Base-by-base conservation (phyloP, 2,888 invertebrate genomes). In the Euplexia lucipara region DNA sequence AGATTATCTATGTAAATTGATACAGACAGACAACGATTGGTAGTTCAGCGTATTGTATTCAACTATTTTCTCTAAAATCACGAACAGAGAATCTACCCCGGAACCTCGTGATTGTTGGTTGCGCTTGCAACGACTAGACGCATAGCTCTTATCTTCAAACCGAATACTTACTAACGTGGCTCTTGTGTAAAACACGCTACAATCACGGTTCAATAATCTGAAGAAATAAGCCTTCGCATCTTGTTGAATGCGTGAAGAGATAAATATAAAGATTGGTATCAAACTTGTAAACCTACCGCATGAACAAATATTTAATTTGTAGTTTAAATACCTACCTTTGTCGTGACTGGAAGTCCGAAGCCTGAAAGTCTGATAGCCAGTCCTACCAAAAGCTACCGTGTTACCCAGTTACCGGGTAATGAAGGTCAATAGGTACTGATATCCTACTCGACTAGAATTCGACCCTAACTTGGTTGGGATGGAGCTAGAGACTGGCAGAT, bases 161-260 rank as follows among this genome's bases (percentile, higher is more conserved):
- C 3, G 26, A 56, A 54, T 35, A 12, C 22, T 26, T 41, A 7
- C 4, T 14, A 20, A 34, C 34, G 1, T 42, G 20, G 16, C 10
- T 41, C 12, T 70, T 26, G 12, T 42, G 4, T 41, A 44, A 6
- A 37, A 49, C 32, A 30, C 39, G 14, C 20, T 34, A 30, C 34
- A 63, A 72, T 16, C 32, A 70, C 42, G 42, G 9, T 26, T 12
- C 12, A 68, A 42, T 35, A 42, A 58, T 44, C 26, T 70, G 14
- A 20, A 59, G 30, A 10, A 57, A 30, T 14, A 41, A 70, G 16
- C 16, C 14, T 42, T n/a, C 26, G 22, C 26, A 26, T 26, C 7
- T 45, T n/a, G 9, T 22, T 37, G 20, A 35, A 64, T 44, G 30
- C 30, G 3, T 30, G 18, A 3, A 22, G 35, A n/a, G 12, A 34